phyloP scores from a whole-genome alignment of 1,140 invertebrate genomes.

The Archegozetes longisetosus region DNA sequence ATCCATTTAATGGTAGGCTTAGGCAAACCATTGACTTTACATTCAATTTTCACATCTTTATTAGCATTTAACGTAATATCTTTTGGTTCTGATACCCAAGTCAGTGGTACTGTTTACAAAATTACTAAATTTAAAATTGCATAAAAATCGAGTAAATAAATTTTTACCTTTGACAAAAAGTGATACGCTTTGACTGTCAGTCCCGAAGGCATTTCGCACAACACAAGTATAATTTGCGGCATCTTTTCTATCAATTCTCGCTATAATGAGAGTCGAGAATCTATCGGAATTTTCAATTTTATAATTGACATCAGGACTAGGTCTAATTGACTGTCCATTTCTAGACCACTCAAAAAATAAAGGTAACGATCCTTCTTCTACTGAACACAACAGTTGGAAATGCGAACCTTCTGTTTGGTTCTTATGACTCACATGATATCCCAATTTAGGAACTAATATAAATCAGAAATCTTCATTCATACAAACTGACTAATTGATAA shows the following conservation, averaged over 20 bases:
- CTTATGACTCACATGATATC: not conserved
- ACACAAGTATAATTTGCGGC: conserved; percentile 8
- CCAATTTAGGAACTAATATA: conserved; percentile 9
- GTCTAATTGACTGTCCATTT: not conserved
- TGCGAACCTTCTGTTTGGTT: conserved; percentile 5
- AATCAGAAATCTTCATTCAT: no score
- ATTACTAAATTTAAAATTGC: not conserved
- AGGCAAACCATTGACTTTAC: conserved; percentile 16
- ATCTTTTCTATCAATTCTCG: not conserved
- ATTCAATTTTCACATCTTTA: conserved; percentile 3
- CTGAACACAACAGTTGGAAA: conserved; percentile 5
- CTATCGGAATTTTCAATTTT: conserved; percentile 10
- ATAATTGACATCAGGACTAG: not conserved
- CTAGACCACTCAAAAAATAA: conserved; percentile 13
- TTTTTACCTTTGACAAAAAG: conserved; percentile 4
- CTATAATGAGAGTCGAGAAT: not conserved
- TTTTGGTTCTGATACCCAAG: conserved; percentile 19
- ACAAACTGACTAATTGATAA: no score
- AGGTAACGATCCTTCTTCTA: conserved; percentile 1
- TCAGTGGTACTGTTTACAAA: conserved; percentile 18
- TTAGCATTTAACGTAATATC: conserved; percentile 10
- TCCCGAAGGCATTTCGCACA: not conserved
- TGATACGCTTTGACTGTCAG: not conserved
- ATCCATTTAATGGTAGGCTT: conserved; percentile 17
- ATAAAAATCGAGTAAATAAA: conserved; percentile 1